A percentile compares a stretch with the other conserved stretches of the same genome.
phyloP scores from a whole-genome alignment of 2,888 invertebrate species.

The Agrilus mali region DNA sequence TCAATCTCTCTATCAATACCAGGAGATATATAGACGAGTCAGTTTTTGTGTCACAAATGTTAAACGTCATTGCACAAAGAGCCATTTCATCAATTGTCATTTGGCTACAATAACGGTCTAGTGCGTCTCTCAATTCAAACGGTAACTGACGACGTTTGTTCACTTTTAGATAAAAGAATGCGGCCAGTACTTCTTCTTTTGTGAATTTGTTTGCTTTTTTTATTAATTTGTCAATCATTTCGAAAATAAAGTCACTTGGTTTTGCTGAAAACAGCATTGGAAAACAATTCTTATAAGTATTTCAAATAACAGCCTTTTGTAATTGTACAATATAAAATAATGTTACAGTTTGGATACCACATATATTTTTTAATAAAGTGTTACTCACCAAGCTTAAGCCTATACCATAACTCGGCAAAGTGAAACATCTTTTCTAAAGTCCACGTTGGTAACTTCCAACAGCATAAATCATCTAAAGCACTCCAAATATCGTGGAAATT shows the following conservation, averaged over 20 bases:
- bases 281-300: too few relatives aligned
- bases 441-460: slow-evolving; percentile 37
- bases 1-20: too few relatives aligned
- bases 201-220: slow-evolving; percentile 45
- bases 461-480: slow-evolving; percentile 53
- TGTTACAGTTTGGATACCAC: too few relatives aligned
- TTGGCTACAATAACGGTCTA: slow-evolving; percentile 39
- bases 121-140: slow-evolving; percentile 50
- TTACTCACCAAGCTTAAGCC: slow-evolving; percentile 33
- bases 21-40: too few relatives aligned
- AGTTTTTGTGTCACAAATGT: too few relatives aligned
- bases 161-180: slow-evolving; percentile 53
- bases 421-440: slow-evolving; percentile 40
- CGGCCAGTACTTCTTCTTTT: slow-evolving; percentile 50
- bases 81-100: slow-evolving; percentile 55
- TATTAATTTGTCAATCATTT: slow-evolving; percentile 41
- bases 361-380: background rate
- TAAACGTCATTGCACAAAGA: slow-evolving; percentile 45
- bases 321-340: too few relatives aligned
- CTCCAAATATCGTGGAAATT: slow-evolving; percentile 55
- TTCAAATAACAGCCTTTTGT: too few relatives aligned
- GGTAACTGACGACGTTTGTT: slow-evolving; percentile 42
- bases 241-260: slow-evolving; percentile 42
- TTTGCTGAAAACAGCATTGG: slow-evolving; percentile 28
- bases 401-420: slow-evolving; percentile 52